Conservation (phyloP, 2,888 invertebrate species). For the Timema podura region DNA sequence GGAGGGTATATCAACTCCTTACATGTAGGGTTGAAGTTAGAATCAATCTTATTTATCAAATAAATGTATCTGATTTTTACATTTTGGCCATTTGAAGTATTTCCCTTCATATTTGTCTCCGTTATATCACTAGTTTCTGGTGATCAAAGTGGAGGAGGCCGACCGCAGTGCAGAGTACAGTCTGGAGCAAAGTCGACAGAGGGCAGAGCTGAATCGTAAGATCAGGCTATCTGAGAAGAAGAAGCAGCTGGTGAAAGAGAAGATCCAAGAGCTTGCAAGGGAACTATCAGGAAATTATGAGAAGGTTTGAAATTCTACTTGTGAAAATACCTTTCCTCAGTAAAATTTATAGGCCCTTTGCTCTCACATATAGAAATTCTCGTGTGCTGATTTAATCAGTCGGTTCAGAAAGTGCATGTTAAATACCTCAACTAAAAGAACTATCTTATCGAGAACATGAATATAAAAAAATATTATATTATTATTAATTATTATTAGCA, state of each 20-base stretch:
- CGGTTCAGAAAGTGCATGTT: no score
- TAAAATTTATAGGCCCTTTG: no score
- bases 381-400: no score
- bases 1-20: no score
- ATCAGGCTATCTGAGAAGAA: conserved; percentile 57
- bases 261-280: conserved; percentile 53
- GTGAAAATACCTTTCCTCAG: no score
- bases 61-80: neutral
- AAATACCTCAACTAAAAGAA: no score
- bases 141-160: conserved; percentile 37
- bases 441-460: no score
- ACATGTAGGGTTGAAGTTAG: no score
- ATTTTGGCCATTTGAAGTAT: neutral
- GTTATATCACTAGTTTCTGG: neutral
- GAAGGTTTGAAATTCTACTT: conserved; percentile 45
- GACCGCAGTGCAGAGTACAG: conserved; percentile 42
- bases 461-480: no score
- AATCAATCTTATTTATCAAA: neutral
- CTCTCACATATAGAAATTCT: no score
- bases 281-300: conserved; percentile 56
- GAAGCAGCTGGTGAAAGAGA: conserved; percentile 55
- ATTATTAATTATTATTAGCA: no score
- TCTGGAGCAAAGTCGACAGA: conserved; percentile 66
- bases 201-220: conserved; percentile 61
- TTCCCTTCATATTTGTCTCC: neutral